Evolutionary conservation across 2,113 vertebrate genomes (phyloP).

Genomic region (Chlorodrepanis virens): DNA sequence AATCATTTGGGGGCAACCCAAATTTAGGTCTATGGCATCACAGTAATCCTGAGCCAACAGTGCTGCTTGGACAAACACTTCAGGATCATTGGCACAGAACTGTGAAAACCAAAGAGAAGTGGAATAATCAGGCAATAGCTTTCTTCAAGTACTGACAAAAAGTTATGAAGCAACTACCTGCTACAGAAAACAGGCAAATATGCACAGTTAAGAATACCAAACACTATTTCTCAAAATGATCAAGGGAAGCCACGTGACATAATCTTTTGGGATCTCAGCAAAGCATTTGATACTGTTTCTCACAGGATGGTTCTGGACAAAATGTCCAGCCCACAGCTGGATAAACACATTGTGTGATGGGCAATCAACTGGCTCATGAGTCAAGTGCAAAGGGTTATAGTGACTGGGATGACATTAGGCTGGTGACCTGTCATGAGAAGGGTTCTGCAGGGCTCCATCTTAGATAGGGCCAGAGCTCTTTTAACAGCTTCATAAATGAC

Average conservation of each 20-base stretch:
- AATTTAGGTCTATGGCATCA: slow-evolving; percentile 92
- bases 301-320: background rate
- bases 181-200: background rate
- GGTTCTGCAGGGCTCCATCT: background rate
- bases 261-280: background rate
- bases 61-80: slow-evolving; percentile 92
- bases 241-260: background rate
- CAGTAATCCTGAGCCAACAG: slow-evolving; percentile 92
- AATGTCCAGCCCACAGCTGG: background rate
- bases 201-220: background rate
- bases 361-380: background rate
- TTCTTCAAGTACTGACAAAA: background rate
- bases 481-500: background rate
- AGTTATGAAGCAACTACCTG: background rate
- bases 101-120: slow-evolving; percentile 59
- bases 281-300: background rate
- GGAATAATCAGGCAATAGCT: background rate
- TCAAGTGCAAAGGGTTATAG: background rate
- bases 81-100: slow-evolving; percentile 98
- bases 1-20: slow-evolving; percentile 98
- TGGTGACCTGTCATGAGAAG: background rate
- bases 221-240: background rate
- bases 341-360: background rate
- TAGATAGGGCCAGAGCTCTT: background rate
- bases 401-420: background rate